Evolutionary conservation across 2,113 vertebrate species (phyloP), one percentile per base, ranked within the genome.

Genomic region (Nyctereutes procyonoides): DNA sequence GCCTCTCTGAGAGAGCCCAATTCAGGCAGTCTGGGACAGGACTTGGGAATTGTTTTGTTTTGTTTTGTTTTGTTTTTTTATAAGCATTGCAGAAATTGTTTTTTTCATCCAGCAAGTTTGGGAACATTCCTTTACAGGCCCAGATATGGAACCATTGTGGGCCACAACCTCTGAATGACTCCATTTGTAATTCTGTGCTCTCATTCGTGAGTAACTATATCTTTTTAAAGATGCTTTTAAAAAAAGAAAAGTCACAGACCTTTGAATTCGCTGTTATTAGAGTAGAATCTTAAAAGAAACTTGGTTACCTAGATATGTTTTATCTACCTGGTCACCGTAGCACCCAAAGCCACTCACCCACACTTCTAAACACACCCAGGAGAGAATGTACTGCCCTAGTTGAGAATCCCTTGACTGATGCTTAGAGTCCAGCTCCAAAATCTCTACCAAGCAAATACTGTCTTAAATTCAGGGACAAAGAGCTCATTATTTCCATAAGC

Each of bases 251-350:
- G 56, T 87, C 56, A 63, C 20, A 81, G 56, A 86, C 16, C 16
- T 87, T 90, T 91, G 81, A 58, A 74, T 15, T 2, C 81, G 55
- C 55, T 58, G 17, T 76, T 17, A 80, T 48, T 73, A 81, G 35
- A 90, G n/a, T 38, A 65, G 56, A 76, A 79, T 19, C 38, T 73
- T 87, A 26, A 74, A 80, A 96, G 63, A 90, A 80, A 76, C 69
- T 76, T 76, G 28, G 28, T 56, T 83, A 56, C 73, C 81, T 71
- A 32, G 65, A 56, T 12, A 51, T 26, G 26, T 85, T 71, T 73
- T 43, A 93, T 62, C 55, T 85, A 30, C 48, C 19, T 63, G 32
- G 22, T 79, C 81, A 56, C 16, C n/a, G 13, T 73, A 79, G 55
- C 28, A 32, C 43, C 55, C 38, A 79, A 80, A 53, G 55, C 3